phyloP scores from a whole-genome alignment of 2,797 vertebrate genomes.

The Pantherophis alleghaniensis region DNA sequence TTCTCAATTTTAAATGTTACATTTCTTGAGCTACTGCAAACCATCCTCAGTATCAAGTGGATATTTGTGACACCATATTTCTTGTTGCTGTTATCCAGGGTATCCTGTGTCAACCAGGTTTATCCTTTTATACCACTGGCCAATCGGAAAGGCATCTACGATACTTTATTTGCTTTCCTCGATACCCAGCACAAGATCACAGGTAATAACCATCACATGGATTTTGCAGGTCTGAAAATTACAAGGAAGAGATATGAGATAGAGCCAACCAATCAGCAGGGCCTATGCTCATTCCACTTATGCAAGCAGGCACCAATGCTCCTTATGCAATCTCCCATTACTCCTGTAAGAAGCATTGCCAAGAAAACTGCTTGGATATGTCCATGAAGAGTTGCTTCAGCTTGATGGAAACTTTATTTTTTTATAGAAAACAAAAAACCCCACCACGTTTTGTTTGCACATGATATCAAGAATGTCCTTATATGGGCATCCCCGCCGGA shows the following conservation, averaged over 20 bases:
- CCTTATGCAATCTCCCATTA: background rate
- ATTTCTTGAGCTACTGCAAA: background rate
- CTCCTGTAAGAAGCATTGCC: background rate
- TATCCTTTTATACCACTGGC: background rate
- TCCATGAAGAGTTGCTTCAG: background rate
- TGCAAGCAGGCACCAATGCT: background rate
- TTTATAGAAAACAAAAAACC: background rate
- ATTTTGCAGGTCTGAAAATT: background rate
- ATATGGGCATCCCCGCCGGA: too few relatives aligned
- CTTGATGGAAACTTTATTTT: background rate
- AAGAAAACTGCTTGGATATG: background rate
- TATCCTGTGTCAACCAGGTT: conserved; percentile 21
- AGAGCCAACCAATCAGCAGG: background rate
- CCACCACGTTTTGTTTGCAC: background rate
- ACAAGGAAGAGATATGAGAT: background rate
- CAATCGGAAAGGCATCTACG: conserved; percentile 14
- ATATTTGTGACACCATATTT: background rate
- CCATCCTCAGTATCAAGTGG: background rate
- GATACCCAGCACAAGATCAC: background rate
- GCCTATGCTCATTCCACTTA: background rate
- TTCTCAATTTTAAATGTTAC: background rate
- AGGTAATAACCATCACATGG: conserved; percentile 39
- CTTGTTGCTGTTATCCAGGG: conserved; percentile 22
- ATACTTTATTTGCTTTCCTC: conserved; percentile 31
- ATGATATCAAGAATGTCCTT: background rate